A percentile compares a stretch with the other conserved stretches of the same genome.
Conservation (phyloP, 1,140 invertebrate genomes). For the Platorchestia sp. region DNA sequence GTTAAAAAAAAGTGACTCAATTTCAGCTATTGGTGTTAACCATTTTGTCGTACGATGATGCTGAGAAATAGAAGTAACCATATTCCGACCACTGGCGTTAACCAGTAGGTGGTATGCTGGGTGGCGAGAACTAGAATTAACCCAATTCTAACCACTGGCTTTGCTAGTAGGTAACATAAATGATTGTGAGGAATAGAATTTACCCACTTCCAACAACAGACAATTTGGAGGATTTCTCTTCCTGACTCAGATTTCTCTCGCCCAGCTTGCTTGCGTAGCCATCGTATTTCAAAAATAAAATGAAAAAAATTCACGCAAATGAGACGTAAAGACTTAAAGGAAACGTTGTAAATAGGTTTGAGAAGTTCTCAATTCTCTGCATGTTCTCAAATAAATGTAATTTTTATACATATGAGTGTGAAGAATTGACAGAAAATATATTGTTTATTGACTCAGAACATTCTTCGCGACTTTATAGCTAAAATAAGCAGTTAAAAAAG, state of each 20-base stretch:
- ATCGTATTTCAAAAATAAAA: not conserved
- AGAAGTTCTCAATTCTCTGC: not conserved
- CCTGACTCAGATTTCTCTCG: not conserved
- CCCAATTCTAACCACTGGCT: too few relatives aligned
- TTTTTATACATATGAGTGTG: not conserved
- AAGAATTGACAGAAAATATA: not conserved
- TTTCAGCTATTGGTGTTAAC: too few relatives aligned
- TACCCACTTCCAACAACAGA: too few relatives aligned
- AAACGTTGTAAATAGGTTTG: not conserved
- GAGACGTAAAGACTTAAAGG: not conserved
- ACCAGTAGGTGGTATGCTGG: not conserved
- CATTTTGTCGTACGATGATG: too few relatives aligned
- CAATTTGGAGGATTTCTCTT: too few relatives aligned
- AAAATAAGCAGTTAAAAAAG: not conserved
- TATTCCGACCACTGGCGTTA: not conserved
- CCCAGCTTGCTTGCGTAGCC: not conserved
- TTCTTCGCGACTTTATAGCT: not conserved
- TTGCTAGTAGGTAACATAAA: too few relatives aligned
- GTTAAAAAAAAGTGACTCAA: too few relatives aligned
- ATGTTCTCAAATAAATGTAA: not conserved
- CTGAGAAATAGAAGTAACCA: too few relatives aligned
- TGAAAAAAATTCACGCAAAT: not conserved
- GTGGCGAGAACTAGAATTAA: not conserved
- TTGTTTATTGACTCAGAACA: not conserved
- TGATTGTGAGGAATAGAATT: too few relatives aligned